Evolutionary conservation across 2,888 invertebrate species (phyloP).

Genomic region (Sussaba pulchella): DNA sequence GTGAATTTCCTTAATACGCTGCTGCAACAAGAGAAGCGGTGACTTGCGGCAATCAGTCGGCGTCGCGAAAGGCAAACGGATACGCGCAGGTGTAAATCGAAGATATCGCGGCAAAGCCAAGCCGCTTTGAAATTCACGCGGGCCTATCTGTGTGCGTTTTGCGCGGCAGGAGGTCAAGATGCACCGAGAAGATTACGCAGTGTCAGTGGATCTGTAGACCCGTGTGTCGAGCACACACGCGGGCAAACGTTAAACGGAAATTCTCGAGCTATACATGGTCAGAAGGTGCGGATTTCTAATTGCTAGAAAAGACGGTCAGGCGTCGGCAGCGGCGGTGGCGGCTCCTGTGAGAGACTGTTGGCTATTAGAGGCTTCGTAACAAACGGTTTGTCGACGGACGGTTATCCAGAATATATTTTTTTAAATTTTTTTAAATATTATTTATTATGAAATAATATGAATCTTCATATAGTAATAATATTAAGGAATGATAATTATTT

Average conservation of each 20-base stretch:
- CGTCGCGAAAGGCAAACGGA: constrained; percentile 22
- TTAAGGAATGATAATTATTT: no score
- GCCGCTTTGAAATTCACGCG: constrained; percentile 7
- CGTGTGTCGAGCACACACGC: constrained; percentile 37
- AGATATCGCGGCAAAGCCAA: not conserved
- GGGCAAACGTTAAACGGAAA: constrained; percentile 18
- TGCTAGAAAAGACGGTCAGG: constrained; percentile 58
- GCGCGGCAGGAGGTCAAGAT: constrained; percentile 8
- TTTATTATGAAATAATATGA: no score
- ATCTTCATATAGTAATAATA: no score
- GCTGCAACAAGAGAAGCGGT: no score
- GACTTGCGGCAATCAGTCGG: no score
- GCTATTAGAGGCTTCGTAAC: constrained; percentile 36
- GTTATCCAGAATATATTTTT: not conserved
- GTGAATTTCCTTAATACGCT: constrained; percentile 13
- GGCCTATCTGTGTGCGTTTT: constrained; percentile 20
- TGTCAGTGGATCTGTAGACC: constrained; percentile 10
- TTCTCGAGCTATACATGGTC: constrained; percentile 54
- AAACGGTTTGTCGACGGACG: constrained; percentile 39
- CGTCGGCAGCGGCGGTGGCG: no score
- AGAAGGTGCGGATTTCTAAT: constrained; percentile 55
- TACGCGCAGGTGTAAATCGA: constrained; percentile 25
- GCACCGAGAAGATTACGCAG: constrained; percentile 39
- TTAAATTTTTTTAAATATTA: no score
- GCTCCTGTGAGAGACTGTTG: constrained; percentile 36